Percentiles rank a stretch among this genome's conserved stretches.
phyloP scores from a whole-genome alignment of 2,888 invertebrate species.

The Molanna angustata region DNA sequence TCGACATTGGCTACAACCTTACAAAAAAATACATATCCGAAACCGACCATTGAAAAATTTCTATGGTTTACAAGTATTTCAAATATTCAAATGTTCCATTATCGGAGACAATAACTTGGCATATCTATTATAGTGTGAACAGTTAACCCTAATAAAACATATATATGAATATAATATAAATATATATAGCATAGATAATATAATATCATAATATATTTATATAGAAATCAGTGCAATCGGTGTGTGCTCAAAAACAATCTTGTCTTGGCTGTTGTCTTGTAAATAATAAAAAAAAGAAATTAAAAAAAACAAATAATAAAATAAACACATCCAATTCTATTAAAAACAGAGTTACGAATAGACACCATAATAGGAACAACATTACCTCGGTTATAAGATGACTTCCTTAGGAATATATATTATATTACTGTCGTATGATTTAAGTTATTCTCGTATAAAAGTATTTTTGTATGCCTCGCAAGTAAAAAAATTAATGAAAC shows the following conservation, averaged over 20 bases:
- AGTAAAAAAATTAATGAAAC: no score
- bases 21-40: no score
- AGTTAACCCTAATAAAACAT: no score
- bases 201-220: no score
- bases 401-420: constrained; percentile 24
- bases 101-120: no score
- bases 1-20: no score
- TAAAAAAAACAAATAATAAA: constrained; percentile 32
- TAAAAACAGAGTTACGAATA: constrained; percentile 32
- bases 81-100: no score
- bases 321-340: constrained; percentile 34
- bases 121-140: no score
- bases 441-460: constrained; percentile 2
- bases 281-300: constrained; percentile 29
- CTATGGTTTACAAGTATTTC: no score
- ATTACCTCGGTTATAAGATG: constrained; percentile 28
- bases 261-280: constrained; percentile 33
- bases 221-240: constrained; percentile 28
- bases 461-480: constrained; percentile 5
- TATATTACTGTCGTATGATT: constrained; percentile 5
- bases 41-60: no score
- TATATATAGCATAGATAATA: no score
- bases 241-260: constrained; percentile 32
- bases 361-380: constrained; percentile 31
- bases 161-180: no score